Evolutionary conservation across 2,113 vertebrate genomes (phyloP).

Genomic region (Laticauda colubrina): DNA sequence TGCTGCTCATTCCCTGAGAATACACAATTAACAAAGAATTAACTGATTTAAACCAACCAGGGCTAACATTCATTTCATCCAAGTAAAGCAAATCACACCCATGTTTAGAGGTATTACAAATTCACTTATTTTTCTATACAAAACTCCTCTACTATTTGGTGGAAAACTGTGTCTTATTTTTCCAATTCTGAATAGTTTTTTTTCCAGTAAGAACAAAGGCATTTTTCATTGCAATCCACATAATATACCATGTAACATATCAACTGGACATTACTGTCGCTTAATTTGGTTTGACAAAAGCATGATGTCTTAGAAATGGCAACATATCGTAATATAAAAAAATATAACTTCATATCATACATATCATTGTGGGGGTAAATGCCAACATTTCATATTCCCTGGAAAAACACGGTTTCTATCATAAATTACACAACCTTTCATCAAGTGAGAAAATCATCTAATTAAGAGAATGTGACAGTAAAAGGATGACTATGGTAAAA

Average conservation of each 20-base stretch:
- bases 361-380: background rate
- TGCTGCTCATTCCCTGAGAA: slow-evolving; percentile 69
- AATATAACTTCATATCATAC: background rate
- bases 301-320: background rate
- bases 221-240: background rate
- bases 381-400: background rate
- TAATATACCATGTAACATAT: background rate
- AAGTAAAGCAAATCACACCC: background rate
- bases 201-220: background rate
- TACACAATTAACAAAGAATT: slow-evolving; percentile 49
- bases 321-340: background rate
- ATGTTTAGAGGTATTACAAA: background rate
- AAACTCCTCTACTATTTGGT: background rate
- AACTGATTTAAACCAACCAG: background rate
- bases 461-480: background rate
- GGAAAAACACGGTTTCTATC: background rate
- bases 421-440: background rate
- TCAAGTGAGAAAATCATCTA: background rate
- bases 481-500: slow-evolving; percentile 10
- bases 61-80: slow-evolving; percentile 31
- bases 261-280: background rate
- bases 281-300: background rate
- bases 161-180: background rate
- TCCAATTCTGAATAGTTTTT: background rate
- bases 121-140: background rate